Evolutionary conservation across 2,888 invertebrate species (phyloP), one percentile per base, ranked within the genome.

Genomic region (Eubasilissa splendida): DNA sequence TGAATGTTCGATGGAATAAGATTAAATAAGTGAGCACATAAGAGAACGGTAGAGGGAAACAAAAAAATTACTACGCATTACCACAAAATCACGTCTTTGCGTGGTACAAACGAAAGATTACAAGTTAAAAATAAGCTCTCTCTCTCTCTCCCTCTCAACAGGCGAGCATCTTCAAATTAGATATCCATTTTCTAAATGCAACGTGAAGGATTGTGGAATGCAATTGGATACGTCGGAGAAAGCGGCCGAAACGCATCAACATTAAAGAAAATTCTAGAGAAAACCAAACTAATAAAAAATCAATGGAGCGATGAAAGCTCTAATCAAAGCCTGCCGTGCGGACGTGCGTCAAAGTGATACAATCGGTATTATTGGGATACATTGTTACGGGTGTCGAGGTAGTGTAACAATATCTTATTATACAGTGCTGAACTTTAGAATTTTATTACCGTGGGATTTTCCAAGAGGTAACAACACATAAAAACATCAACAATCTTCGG

Each of bases 161-260:
- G 75, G 75, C 60, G 60, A 50, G 75, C 75, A 60, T 50, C 75
- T 50, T 60, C 75, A 52, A 60, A 75, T 75, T 50, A 50, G n/a
- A 12, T 59, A 50, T 60, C 75, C 33, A 52, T 60, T 60, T 52
- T 14, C 14, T 14, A 70, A 31, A 70, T 52, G 70, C 50, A 60
- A 78, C 73, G 78, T 78, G 78, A 60, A 78, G 78, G 58, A 78
- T 78, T 78, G 73, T 73, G 52, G 60, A 73, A 56, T 54, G 63
- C 60, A 73, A 56, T 53, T 66, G 66, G 56, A 63, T 50, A 53
- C 53, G 60, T 10, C 53, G 73, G 78, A 78, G 78, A 78, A 78
- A 78, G 78, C 78, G 78, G 11, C 63, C 54, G 54, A 71, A 63
- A 75, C 58, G 54, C 71, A 74, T 59, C 42, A 4, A 71, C 71